phyloP scores from a whole-genome alignment of 2,113 vertebrate species.

The Solenodon paradoxus region DNA sequence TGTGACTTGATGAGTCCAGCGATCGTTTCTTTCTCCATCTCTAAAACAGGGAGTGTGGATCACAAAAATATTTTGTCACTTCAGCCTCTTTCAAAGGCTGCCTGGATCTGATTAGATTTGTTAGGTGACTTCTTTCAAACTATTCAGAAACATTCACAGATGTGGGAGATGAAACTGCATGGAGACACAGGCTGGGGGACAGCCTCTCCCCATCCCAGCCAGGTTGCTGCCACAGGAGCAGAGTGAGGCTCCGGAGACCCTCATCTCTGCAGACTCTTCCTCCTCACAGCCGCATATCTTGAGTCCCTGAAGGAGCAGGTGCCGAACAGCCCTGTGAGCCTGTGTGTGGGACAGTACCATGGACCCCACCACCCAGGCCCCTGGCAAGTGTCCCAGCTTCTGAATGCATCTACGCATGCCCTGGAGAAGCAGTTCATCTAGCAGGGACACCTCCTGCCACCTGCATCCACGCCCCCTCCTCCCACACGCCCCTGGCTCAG shows the following conservation, averaged over 20 bases:
- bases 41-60: background rate
- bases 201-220: background rate
- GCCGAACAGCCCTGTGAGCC: background rate
- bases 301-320: background rate
- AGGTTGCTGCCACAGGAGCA: background rate
- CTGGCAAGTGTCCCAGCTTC: background rate
- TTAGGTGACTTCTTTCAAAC: background rate
- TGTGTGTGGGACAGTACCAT: background rate
- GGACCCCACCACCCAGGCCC: background rate
- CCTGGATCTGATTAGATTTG: background rate
- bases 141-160: background rate
- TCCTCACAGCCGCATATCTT: background rate
- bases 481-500: slow-evolving; percentile 20
- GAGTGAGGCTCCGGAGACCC: background rate
- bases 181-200: background rate
- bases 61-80: background rate
- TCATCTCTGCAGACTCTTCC: background rate
- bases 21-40: background rate
- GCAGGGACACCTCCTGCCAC: background rate
- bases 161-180: background rate
- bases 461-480: background rate
- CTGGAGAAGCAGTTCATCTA: background rate
- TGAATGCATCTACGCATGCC: background rate
- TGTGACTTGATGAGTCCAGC: background rate
- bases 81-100: background rate